Evolutionary conservation across 2,113 vertebrate species (phyloP).

Genomic region (Mormoops blainvillei): DNA sequence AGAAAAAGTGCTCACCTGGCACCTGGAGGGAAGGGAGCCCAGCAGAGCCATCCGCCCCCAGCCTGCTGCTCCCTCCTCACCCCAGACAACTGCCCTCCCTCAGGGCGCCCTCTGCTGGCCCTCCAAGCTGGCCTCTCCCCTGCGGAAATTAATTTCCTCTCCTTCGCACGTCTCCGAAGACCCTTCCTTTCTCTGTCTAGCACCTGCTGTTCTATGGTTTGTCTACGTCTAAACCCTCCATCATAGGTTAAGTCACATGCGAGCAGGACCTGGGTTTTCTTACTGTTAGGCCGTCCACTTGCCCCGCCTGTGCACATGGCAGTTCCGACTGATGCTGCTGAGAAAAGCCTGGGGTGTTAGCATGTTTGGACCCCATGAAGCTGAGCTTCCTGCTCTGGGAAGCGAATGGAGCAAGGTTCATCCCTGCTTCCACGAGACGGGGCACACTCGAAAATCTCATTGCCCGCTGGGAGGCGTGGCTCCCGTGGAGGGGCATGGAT

Average conservation of each 20-base stretch:
- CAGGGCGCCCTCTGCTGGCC: fast-evolving
- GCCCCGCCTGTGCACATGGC: not conserved
- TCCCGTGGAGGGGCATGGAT: not conserved
- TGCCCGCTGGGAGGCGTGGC: fast-evolving
- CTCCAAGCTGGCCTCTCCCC: no score
- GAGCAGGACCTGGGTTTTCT: not conserved
- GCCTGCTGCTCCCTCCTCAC: not conserved
- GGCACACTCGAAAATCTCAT: fast-evolving
- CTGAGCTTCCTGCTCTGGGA: fast-evolving
- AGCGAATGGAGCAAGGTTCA: not conserved
- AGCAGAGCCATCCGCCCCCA: not conserved
- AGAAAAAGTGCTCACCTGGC: not conserved
- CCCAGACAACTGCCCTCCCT: fast-evolving
- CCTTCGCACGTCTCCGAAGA: not conserved
- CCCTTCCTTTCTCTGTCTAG: not conserved
- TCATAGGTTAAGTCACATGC: not conserved
- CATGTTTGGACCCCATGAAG: fast-evolving
- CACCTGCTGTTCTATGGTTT: fast-evolving
- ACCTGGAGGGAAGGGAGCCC: fast-evolving
- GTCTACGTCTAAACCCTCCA: not conserved
- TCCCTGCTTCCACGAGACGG: not conserved
- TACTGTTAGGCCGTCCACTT: not conserved
- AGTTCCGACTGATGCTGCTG: fast-evolving
- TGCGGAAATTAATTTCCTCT: not conserved
- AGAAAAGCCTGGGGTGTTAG: fast-evolving